A percentile compares a stretch with the other conserved stretches of the same genome.
Conservation (phyloP, 2,888 invertebrate species). For the Prenolepis imparis region DNA sequence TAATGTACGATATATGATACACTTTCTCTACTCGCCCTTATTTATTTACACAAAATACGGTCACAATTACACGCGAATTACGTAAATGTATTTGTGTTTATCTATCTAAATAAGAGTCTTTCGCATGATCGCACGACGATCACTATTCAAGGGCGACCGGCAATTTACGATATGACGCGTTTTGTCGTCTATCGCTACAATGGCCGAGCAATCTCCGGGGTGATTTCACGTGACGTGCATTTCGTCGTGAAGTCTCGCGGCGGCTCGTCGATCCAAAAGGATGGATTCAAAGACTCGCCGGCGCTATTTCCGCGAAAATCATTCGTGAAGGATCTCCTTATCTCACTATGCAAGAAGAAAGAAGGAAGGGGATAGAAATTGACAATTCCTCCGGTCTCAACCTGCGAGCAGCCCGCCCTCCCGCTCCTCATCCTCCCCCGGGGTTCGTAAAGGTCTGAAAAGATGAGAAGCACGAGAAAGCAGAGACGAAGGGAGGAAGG, state of each 20-base stretch:
- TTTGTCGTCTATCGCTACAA: constrained; percentile 52
- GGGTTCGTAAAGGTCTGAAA: constrained; percentile 57
- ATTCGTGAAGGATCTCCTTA: constrained; percentile 71
- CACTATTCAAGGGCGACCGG: background rate
- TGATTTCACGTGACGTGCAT: constrained; percentile 69
- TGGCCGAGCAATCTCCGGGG: constrained; percentile 63
- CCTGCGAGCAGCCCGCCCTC: constrained; percentile 22
- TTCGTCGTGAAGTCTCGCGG: constrained; percentile 53
- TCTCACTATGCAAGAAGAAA: constrained; percentile 71
- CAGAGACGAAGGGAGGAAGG: constrained; percentile 1
- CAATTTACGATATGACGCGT: constrained; percentile 65
- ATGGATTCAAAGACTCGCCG: constrained; percentile 67
- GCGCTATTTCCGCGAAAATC: constrained; percentile 76
- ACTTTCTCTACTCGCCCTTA: constrained; percentile 8
- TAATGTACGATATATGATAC: background rate
- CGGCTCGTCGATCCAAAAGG: constrained; percentile 63
- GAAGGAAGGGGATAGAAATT: constrained; percentile 60
- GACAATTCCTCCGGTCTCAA: constrained; percentile 67
- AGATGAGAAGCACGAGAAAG: constrained; percentile 53
- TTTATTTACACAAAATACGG: constrained; percentile 12
- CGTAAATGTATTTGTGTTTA: background rate
- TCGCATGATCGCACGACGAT: background rate
- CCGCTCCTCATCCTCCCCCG: constrained; percentile 28
- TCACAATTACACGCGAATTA: background rate
- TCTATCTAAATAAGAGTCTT: constrained; percentile 29